phyloP scores from a whole-genome alignment of 2,113 vertebrate species.

The Psittacara wagleri region DNA sequence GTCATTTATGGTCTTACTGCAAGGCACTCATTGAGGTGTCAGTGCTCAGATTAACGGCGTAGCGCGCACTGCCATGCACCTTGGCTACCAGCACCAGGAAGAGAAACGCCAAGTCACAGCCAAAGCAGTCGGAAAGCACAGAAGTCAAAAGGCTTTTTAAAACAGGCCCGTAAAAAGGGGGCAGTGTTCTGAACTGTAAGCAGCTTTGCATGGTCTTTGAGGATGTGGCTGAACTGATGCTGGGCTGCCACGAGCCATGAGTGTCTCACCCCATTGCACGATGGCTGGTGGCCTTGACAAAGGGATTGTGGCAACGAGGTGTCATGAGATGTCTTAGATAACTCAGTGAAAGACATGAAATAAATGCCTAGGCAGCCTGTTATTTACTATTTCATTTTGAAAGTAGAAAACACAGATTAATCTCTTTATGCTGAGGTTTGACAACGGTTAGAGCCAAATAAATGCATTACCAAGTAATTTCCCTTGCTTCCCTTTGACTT shows the following conservation, averaged over 20 bases:
- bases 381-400: neutral
- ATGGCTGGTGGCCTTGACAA: neutral
- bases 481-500: neutral
- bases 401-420: neutral
- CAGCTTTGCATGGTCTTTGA: neutral
- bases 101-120: neutral
- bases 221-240: neutral
- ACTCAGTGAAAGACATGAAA: neutral
- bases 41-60: neutral
- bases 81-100: neutral
- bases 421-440: neutral
- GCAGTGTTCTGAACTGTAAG: neutral
- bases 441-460: neutral
- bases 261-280: accelerated
- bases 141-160: neutral
- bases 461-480: neutral
- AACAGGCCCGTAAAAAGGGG: no score
- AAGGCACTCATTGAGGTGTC: neutral
- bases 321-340: neutral
- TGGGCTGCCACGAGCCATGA: accelerated
- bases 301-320: neutral
- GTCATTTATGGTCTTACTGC: neutral
- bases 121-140: neutral
- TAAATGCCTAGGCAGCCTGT: neutral
- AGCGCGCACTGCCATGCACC: accelerated